phyloP scores from a whole-genome alignment of 1,140 invertebrate species.

The Watersipora subatra region DNA sequence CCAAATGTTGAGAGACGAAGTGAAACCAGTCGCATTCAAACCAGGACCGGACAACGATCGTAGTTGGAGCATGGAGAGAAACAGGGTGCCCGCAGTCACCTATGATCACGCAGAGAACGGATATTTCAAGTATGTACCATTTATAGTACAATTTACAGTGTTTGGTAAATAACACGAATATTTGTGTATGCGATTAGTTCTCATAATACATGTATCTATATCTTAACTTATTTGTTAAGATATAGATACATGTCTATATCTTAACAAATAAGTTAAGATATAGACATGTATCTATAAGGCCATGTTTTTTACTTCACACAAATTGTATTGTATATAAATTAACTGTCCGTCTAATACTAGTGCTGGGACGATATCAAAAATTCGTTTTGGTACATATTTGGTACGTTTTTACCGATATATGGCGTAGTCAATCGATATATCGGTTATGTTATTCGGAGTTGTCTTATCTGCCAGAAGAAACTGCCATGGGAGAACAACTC shows the following conservation, averaged over 20 bases:
- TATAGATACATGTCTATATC: background rate
- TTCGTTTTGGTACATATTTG: no score
- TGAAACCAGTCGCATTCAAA: conserved; percentile 21
- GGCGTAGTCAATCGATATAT: no score
- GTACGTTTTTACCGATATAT: no score
- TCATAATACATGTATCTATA: background rate
- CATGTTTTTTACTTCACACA: no score
- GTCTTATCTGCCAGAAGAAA: no score
- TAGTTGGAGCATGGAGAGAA: conserved; percentile 24
- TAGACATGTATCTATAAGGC: no score
- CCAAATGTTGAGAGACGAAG: conserved; percentile 16
- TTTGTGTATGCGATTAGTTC: background rate
- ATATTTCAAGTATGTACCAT: conserved; percentile 33
- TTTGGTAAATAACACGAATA: background rate
- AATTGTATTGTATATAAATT: no score
- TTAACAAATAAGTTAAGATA: background rate
- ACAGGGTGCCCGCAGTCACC: conserved; percentile 28
- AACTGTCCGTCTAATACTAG: no score
- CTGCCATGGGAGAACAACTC: no score
- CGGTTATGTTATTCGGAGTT: no score
- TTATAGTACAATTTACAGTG: background rate
- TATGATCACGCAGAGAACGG: conserved; percentile 28
- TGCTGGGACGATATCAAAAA: no score
- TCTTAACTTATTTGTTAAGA: conserved; percentile 1
- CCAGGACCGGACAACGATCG: conserved; percentile 26